These are phyloP conservation scores for Thalpophila matura DNA, from an alignment of 2,888 invertebrate genomes.

Conservation along the genomic window DNA sequence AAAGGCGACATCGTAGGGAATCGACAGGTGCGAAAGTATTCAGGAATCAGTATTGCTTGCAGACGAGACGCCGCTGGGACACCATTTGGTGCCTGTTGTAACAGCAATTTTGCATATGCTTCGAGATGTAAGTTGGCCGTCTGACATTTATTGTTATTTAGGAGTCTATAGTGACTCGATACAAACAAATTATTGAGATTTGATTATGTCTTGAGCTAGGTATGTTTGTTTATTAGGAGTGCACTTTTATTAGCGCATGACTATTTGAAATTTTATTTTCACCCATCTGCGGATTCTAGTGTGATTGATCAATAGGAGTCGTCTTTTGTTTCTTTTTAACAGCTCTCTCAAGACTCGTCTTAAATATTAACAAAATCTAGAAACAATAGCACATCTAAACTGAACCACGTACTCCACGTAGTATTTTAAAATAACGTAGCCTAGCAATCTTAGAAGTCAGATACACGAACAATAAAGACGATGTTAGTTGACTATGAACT, in stretches of 20 bases:
- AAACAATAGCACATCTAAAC: background rate
- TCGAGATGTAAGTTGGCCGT: constrained; percentile 57
- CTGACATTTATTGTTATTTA: constrained; percentile 60
- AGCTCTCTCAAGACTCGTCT: no score
- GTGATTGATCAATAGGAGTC: no score
- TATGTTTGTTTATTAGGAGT: background rate
- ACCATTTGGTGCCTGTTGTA: constrained; percentile 70
- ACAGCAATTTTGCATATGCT: constrained; percentile 79
- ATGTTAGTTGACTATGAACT: constrained; percentile 55
- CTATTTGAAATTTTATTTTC: background rate
- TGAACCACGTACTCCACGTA: background rate
- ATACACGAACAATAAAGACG: constrained; percentile 39
- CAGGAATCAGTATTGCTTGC: constrained; percentile 78
- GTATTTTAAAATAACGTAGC: constrained; percentile 7
- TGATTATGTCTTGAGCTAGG: background rate
- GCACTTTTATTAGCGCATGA: background rate
- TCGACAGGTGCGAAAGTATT: constrained; percentile 79
- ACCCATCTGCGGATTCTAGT: background rate
- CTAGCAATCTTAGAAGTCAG: constrained; percentile 28
- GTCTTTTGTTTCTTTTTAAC: no score
- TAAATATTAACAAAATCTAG: background rate
- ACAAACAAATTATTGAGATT: constrained; percentile 7
- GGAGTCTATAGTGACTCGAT: constrained; percentile 30
- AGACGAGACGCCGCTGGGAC: constrained; percentile 75
- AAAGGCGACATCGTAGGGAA: constrained; percentile 74